A percentile compares a stretch with the other conserved stretches of the same genome.
phyloP scores from a whole-genome alignment of 2,113 vertebrate genomes.

The Cynoglossus semilaevis region DNA sequence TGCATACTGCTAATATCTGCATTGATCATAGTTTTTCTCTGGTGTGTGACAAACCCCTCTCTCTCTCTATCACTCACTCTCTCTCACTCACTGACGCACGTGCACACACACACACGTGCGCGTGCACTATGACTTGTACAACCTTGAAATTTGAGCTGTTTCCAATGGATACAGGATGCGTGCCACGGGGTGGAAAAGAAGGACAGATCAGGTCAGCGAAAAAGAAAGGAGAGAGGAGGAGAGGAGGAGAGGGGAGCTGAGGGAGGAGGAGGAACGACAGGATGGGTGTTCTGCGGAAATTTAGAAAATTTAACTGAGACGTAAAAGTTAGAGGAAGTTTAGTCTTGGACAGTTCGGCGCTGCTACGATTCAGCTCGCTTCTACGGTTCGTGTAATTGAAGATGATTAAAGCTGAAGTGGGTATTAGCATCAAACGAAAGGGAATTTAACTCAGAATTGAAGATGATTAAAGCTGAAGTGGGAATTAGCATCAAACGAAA shows the following conservation, averaged over 20 bases:
- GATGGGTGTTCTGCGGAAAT: not conserved
- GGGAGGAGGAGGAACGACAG: conserved; percentile 3
- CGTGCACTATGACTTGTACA: conserved; percentile 40
- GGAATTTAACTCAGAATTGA: too few relatives aligned
- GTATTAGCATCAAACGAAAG: too few relatives aligned
- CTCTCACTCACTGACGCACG: not conserved
- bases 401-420: too few relatives aligned
- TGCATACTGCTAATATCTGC: conserved; percentile 5
- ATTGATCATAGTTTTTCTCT: conserved; percentile 27
- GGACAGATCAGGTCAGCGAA: conserved; percentile 27
- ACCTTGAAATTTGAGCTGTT: conserved; percentile 68
- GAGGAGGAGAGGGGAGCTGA: conserved; percentile 4
- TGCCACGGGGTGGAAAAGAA: conserved; percentile 16
- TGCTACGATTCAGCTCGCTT: too few relatives aligned
- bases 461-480: too few relatives aligned
- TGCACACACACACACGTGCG: conserved; percentile 10
- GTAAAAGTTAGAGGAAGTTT: not conserved
- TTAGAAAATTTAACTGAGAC: not conserved
- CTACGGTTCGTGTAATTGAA: too few relatives aligned
- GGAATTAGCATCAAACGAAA: too few relatives aligned
- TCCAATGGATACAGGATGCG: conserved; percentile 49
- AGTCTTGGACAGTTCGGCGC: too few relatives aligned
- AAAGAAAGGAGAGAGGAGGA: not conserved
- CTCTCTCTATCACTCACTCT: not conserved
- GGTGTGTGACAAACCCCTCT: too few relatives aligned